Evolutionary conservation across 30 jellyfish, hydroid and myxozoan genomes (phyloP).

Genomic region (Mastigias papua): DNA sequence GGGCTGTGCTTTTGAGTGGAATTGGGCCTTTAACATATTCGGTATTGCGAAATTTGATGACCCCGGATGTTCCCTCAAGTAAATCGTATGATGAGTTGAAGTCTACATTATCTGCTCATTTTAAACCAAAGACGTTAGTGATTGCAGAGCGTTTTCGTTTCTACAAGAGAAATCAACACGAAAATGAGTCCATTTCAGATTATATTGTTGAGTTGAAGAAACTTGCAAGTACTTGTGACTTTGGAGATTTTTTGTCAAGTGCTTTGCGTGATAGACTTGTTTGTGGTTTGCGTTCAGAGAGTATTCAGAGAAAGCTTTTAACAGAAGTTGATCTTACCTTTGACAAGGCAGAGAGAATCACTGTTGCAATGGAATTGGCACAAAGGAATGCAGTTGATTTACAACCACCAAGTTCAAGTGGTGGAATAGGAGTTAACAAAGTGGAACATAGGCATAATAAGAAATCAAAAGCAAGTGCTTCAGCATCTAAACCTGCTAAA

Average conservation of each 20-base stretch:
- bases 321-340: constrained; percentile 52
- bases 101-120: constrained; percentile 20
- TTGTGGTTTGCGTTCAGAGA: constrained; percentile 35
- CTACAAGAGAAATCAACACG: constrained; percentile 31
- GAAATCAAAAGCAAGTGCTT: constrained; percentile 45
- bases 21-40: constrained; percentile 39
- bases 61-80: constrained; percentile 46
- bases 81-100: constrained; percentile 32
- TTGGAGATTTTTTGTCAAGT: constrained; percentile 21
- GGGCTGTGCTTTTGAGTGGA: constrained; percentile 28
- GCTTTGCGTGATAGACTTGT: constrained; percentile 42
- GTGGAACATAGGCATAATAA: constrained; percentile 30
- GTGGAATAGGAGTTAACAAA: constrained; percentile 50
- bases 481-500: constrained; percentile 26
- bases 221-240: constrained; percentile 54
- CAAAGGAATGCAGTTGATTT: not conserved
- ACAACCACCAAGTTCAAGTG: constrained; percentile 51
- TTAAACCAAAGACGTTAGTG: constrained; percentile 43
- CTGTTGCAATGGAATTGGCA: constrained; percentile 40
- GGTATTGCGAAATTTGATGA: constrained; percentile 23
- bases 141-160: constrained; percentile 43
- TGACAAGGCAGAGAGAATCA: constrained; percentile 47
- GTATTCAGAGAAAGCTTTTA: constrained; percentile 43
- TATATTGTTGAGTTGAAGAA: constrained; percentile 44
- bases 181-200: constrained; percentile 48